A percentile compares a stretch with the other conserved stretches of the same genome.
Conservation (phyloP, 2,888 invertebrate genomes). For the Dryobotodes eremita region DNA sequence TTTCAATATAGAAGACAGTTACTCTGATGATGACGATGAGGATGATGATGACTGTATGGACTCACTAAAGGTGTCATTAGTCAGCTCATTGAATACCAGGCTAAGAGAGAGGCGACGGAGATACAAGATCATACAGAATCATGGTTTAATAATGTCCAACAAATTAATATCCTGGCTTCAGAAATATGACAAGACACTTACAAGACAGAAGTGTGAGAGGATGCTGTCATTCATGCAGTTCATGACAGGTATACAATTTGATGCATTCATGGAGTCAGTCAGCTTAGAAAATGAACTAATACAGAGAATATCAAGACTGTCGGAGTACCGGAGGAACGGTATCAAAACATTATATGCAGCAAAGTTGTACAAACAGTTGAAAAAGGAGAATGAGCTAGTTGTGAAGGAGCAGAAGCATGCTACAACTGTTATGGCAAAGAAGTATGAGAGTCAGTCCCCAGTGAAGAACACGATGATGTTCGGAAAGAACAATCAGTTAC, state of each 20-base stretch:
- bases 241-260: conserved; percentile 93
- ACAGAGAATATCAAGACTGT: conserved; percentile 91
- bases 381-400: conserved; percentile 90
- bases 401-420: conserved; percentile 87
- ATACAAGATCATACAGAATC: conserved; percentile 93
- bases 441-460: conserved; percentile 82
- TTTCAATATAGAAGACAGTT: conserved; percentile 86
- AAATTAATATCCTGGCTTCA: conserved; percentile 93
- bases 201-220: conserved; percentile 90
- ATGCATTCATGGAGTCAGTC: conserved; percentile 94
- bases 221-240: conserved; percentile 95
- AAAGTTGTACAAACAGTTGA: conserved; percentile 92
- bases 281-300: conserved; percentile 93
- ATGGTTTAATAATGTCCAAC: conserved; percentile 95
- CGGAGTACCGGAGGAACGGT: conserved; percentile 93
- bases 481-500: conserved; percentile 71
- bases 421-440: conserved; percentile 80
- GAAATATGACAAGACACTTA: conserved; percentile 92
- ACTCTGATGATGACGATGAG: conserved; percentile 82
- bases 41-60: conserved; percentile 90
- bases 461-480: conserved; percentile 74
- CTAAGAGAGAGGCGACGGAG: conserved; percentile 94
- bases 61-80: conserved; percentile 93
- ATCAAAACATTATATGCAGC: conserved; percentile 92
- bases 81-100: conserved; percentile 94